Evolutionary conservation across 2,113 vertebrate species (phyloP).

Genomic region (Ellobius talpinus): DNA sequence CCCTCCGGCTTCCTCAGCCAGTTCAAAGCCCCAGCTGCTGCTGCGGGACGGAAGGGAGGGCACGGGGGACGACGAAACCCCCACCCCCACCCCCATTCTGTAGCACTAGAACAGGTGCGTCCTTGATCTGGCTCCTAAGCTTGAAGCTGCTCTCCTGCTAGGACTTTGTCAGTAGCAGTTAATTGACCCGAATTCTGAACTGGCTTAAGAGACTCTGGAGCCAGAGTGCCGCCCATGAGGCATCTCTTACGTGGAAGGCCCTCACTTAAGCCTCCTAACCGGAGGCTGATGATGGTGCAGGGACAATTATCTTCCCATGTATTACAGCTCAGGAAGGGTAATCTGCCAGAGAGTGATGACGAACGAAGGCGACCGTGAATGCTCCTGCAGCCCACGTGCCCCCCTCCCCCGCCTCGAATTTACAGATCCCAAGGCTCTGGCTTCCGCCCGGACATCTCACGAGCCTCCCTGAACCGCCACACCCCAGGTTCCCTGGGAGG

Average conservation of each 20-base stretch:
- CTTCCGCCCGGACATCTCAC: too few relatives aligned
- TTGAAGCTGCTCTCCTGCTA: neutral
- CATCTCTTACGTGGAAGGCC: neutral
- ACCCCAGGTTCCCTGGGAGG: neutral
- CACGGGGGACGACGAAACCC: neutral
- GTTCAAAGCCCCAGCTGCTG: neutral
- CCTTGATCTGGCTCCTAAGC: neutral
- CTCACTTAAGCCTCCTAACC: neutral
- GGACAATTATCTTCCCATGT: neutral
- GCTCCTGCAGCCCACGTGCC: neutral
- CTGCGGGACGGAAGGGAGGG: neutral
- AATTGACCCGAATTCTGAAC: neutral
- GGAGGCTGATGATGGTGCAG: neutral
- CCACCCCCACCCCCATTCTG: neutral
- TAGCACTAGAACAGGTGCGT: neutral
- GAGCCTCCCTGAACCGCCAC: rapidly evolving
- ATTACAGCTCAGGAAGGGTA: neutral
- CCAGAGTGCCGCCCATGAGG: neutral
- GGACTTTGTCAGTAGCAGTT: neutral
- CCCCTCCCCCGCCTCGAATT: neutral
- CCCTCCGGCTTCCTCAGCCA: neutral
- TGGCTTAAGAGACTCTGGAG: neutral
- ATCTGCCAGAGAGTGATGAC: neutral
- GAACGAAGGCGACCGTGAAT: neutral
- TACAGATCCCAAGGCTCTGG: neutral